Percentiles rank a stretch among this genome's conserved stretches.
Conservation (phyloP, 2,113 vertebrate species). For the Shinisaurus crocodilurus region DNA sequence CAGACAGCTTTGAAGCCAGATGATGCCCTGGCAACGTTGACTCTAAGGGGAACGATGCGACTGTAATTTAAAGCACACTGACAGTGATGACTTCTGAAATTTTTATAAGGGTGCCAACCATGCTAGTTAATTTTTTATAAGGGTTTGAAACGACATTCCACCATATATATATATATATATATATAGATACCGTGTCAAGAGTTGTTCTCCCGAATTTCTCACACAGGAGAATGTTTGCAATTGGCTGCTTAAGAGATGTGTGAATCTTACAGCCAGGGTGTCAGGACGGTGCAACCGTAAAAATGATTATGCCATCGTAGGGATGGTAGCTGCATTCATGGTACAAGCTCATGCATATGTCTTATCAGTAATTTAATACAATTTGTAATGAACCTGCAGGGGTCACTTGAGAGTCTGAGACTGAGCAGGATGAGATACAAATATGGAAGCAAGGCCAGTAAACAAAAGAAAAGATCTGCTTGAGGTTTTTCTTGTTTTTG, state of each 20-base stretch:
- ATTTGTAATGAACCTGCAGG: slow-evolving; percentile 4
- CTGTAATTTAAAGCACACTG: slow-evolving; percentile 39
- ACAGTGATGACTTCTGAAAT: slow-evolving; percentile 50
- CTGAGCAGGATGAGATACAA: neutral
- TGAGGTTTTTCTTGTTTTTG: neutral
- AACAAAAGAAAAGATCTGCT: neutral
- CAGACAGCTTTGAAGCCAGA: slow-evolving; percentile 44
- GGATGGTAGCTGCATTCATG: neutral
- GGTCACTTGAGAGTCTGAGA: neutral
- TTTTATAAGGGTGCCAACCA: slow-evolving; percentile 51
- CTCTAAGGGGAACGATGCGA: slow-evolving; percentile 30
- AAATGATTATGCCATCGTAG: neutral
- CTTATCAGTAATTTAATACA: slow-evolving; percentile 4
- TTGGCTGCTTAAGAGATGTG: slow-evolving; percentile 4
- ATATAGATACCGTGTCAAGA: slow-evolving; percentile 28
- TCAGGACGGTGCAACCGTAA: neutral
- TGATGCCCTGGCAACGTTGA: slow-evolving; percentile 35
- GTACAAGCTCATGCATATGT: neutral
- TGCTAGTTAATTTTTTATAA: slow-evolving; percentile 57
- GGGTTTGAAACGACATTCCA: slow-evolving; percentile 42
- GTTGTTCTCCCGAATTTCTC: slow-evolving; percentile 28
- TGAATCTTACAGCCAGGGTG: slow-evolving; percentile 10
- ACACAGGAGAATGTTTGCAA: slow-evolving; percentile 45
- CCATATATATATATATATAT: neutral
- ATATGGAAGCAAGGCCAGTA: neutral